Evolutionary conservation across 2,888 invertebrate genomes (phyloP).

Genomic region (Lithophane ornitopus): DNA sequence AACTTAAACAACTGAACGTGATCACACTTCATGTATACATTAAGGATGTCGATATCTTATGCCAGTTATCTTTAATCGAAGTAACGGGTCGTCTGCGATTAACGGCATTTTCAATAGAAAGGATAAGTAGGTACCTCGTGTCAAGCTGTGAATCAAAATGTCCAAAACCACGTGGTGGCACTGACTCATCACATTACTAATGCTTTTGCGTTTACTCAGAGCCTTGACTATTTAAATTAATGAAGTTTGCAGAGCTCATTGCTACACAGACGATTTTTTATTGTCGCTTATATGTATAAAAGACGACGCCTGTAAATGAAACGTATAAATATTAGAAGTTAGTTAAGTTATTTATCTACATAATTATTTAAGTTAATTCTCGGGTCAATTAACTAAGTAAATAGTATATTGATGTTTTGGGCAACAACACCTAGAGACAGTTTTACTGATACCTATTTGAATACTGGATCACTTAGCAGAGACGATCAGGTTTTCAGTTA

Average conservation of each 20-base stretch:
- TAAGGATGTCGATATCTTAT: conserved; percentile 49
- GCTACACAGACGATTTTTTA: conserved; percentile 12
- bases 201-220: conserved; percentile 20
- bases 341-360: neutral
- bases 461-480: neutral
- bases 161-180: conserved; percentile 53
- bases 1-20: conserved; percentile 50
- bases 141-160: conserved; percentile 55
- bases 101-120: conserved; percentile 64
- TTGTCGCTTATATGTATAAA: neutral
- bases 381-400: neutral
- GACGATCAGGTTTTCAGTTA: neutral
- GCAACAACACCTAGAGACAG: neutral
- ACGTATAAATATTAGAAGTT: neutral
- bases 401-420: neutral
- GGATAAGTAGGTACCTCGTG: conserved; percentile 38
- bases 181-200: conserved; percentile 58
- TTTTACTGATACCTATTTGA: neutral
- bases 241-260: conserved; percentile 38
- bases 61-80: conserved; percentile 52
- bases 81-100: conserved; percentile 62
- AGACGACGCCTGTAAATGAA: neutral
- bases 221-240: conserved; percentile 22
- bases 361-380: neutral
- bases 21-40: conserved; percentile 43